A percentile compares a stretch with the other conserved stretches of the same genome.
These are phyloP conservation scores for Fabriciana adippe DNA, from an alignment of 2,888 invertebrate genomes.

Conservation along the genomic window DNA sequence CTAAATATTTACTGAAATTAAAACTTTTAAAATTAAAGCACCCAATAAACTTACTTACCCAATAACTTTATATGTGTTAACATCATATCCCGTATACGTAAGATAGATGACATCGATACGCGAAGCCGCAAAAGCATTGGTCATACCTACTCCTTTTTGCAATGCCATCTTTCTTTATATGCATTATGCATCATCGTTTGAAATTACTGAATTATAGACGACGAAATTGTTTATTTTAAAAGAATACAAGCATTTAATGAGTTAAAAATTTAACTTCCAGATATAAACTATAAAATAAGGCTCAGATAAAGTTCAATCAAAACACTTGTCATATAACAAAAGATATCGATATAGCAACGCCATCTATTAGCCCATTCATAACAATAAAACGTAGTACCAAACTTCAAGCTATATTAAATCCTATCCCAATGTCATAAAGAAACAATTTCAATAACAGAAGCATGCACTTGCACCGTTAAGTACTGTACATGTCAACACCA, in stretches of 20 bases:
- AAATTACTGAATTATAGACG: no score
- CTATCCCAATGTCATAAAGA: slow-evolving; percentile 58
- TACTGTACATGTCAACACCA: slow-evolving; percentile 53
- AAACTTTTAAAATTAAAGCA: no score
- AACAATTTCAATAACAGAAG: slow-evolving; percentile 64
- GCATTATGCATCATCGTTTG: not conserved
- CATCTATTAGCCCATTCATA: slow-evolving; percentile 59
- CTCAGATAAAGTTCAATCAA: slow-evolving; percentile 12
- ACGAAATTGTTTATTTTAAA: not conserved
- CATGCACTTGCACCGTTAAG: slow-evolving; percentile 69
- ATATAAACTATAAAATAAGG: not conserved
- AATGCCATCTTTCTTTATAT: not conserved
- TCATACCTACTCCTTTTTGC: not conserved
- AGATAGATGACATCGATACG: no score
- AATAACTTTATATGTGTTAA: no score
- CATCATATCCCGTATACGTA: no score
- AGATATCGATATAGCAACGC: slow-evolving; percentile 58
- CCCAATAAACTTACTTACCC: no score
- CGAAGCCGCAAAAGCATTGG: no score
- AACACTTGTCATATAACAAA: slow-evolving; percentile 45
- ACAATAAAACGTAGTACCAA: slow-evolving; percentile 44
- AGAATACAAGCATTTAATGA: not conserved
- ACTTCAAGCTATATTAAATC: slow-evolving; percentile 53
- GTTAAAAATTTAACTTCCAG: slow-evolving; percentile 1
- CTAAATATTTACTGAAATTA: no score